Conservation (phyloP, 1,140 invertebrate species). For the Vanessa tameamea region DNA sequence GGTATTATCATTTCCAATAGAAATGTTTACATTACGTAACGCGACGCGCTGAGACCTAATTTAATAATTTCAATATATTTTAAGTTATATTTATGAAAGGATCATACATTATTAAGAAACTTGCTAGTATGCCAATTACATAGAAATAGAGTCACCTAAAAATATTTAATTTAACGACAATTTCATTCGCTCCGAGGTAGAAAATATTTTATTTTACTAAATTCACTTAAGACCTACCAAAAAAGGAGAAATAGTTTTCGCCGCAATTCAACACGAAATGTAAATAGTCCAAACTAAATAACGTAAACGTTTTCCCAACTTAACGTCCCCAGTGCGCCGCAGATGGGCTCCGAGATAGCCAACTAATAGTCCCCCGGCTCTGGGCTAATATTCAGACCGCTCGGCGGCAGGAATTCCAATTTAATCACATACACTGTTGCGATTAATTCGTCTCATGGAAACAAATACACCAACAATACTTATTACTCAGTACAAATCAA, state of each 20-base stretch:
- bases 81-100: too few relatives aligned
- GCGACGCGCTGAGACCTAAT: too few relatives aligned
- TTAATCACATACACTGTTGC: neutral
- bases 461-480: too few relatives aligned
- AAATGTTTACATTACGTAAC: neutral
- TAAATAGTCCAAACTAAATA: constrained; percentile 9
- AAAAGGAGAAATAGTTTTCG: neutral
- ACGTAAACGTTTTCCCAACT: neutral
- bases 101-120: too few relatives aligned
- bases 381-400: neutral
- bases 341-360: neutral
- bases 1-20: neutral
- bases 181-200: too few relatives aligned
- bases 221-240: neutral
- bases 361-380: neutral
- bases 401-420: neutral
- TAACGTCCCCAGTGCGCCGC: neutral
- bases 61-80: too few relatives aligned
- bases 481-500: too few relatives aligned
- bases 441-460: neutral
- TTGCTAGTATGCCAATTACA: too few relatives aligned
- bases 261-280: constrained; percentile 5
- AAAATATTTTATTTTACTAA: too few relatives aligned
- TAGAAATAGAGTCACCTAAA: too few relatives aligned
- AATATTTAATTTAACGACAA: too few relatives aligned